phyloP scores from a whole-genome alignment of 2,797 vertebrate genomes.

The Paedocypris micromegethes region DNA sequence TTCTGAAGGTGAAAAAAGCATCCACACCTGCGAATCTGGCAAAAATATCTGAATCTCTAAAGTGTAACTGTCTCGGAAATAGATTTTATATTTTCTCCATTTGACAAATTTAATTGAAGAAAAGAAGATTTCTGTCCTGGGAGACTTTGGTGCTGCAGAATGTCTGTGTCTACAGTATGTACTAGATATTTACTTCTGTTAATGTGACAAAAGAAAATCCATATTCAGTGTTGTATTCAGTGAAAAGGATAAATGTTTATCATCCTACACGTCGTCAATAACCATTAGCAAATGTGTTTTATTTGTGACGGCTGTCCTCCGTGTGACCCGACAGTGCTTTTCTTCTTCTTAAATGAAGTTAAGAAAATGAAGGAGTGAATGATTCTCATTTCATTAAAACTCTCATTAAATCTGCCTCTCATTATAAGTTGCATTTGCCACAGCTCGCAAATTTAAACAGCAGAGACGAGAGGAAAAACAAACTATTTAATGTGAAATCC shows the following conservation, averaged over 20 bases:
- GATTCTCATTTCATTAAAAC: conserved; percentile 68
- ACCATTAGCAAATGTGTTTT: conserved; percentile 31
- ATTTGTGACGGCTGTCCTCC: conserved; percentile 45
- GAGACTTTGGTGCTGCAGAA: background rate
- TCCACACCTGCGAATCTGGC: too few species aligned
- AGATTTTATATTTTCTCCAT: too few species aligned
- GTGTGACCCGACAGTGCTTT: conserved; percentile 55
- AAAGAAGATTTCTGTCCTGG: too few species aligned
- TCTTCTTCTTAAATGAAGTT: conserved; percentile 41
- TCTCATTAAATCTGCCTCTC: conserved; percentile 67
- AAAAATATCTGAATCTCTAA: too few species aligned
- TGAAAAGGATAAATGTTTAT: conserved; percentile 9
- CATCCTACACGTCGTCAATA: conserved; percentile 28
- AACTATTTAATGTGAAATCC: background rate
- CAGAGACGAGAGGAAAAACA: conserved; percentile 17
- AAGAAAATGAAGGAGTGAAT: conserved; percentile 45
- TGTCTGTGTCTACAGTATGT: conserved; percentile 53
- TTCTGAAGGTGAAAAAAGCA: too few species aligned
- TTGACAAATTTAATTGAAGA: too few species aligned
- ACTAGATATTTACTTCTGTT: conserved; percentile 51
- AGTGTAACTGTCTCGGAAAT: too few species aligned
- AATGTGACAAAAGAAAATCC: conserved; percentile 58
- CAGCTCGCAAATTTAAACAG: conserved; percentile 60
- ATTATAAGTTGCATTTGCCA: conserved; percentile 66
- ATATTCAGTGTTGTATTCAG: conserved; percentile 64